phyloP scores from a whole-genome alignment of 2,888 invertebrate species.

The Bimastos eiseni region DNA sequence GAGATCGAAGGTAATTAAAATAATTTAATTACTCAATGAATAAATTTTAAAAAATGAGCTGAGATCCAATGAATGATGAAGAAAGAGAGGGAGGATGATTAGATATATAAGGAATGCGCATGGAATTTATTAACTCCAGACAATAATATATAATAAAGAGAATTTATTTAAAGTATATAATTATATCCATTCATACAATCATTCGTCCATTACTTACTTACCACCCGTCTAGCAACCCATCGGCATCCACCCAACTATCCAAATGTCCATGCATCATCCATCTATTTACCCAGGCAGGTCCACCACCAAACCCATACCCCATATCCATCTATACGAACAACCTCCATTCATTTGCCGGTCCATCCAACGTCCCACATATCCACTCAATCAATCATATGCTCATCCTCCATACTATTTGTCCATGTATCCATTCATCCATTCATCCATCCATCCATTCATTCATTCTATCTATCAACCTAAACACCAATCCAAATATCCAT shows the following conservation, averaged over 20 bases:
- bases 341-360: neutral
- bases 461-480: neutral
- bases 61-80: neutral
- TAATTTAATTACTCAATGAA: neutral
- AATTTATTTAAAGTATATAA: no score
- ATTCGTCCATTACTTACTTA: no score
- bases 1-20: neutral
- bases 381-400: no score
- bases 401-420: neutral
- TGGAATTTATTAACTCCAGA: neutral
- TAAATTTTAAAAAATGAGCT: neutral
- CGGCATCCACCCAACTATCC: no score
- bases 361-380: neutral
- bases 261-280: no score
- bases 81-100: neutral
- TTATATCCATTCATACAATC: no score
- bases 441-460: neutral
- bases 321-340: no score
- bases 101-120: neutral
- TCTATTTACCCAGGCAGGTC: no score
- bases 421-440: neutral
- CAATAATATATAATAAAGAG: no score
- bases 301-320: no score
- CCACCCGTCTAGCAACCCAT: no score
- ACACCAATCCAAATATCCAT: neutral